Evolutionary conservation across 2,888 invertebrate species (phyloP), one percentile per base, ranked within the genome.

Genomic region (Sisyra nigra): DNA sequence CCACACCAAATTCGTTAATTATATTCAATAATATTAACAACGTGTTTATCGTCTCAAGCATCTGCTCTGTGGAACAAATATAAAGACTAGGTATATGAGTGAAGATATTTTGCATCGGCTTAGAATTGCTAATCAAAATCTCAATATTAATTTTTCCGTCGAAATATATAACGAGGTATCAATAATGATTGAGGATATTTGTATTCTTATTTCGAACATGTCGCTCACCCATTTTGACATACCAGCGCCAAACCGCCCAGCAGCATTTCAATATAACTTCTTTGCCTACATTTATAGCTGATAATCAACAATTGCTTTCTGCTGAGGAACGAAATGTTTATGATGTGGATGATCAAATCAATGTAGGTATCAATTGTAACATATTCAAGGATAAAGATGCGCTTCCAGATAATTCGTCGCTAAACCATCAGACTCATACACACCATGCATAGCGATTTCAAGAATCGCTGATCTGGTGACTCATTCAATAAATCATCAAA

Each of bases 101-200:
- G 32, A 40, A 13, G 30, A 30, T 40, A 40, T 40, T 34, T 53
- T 54, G 50, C 49, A 54, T 50, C 52, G 42, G 50, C 49, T 47
- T 49, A 47, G 47, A 48, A 37, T 39, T 47, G 45, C 45, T 42
- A 42, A 47, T 46, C 46, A 50, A 45, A 40, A 45, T 38, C 48
- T 11, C 45, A 47, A 50, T 40, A 42, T 47, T 46, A 48, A 50
- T 43, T 34, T 34, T 35, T 45, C 46, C 13, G 39, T 45, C 41
- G 50, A 50, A 15, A 53, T 56, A 40, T 55, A 52, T 34, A 55
- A 55, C 50, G 52, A 55, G 50, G 52, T 53, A 46, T 53, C 54
- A 42, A 41, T 54, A 2, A 36, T 45, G 34, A 53, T 56, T 42
- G 53, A 55, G 43, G 34, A 34, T 34, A 11, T 34, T 34, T 34